A percentile compares a stretch with the other conserved stretches of the same genome.
phyloP scores from a whole-genome alignment of 1,140 invertebrate species.

The Drosophila setifemur region DNA sequence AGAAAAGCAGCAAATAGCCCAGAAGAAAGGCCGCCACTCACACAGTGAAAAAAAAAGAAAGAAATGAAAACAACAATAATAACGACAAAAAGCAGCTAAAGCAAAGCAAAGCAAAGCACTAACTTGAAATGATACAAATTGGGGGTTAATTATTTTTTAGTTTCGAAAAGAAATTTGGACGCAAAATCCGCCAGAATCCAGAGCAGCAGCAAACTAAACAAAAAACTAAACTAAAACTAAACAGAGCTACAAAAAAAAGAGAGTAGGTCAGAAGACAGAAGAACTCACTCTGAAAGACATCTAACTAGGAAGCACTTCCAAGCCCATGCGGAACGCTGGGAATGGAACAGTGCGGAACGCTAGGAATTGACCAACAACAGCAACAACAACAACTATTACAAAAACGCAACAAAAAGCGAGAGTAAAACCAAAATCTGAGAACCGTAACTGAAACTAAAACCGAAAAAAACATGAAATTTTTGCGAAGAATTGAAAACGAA shows the following conservation, averaged over 20 bases:
- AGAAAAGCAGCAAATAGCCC: constrained; percentile 60
- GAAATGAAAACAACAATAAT: constrained; percentile 21
- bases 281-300: constrained; percentile 34
- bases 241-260: not conserved
- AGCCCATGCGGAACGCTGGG: constrained; percentile 11
- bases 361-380: not conserved
- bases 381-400: constrained; percentile 1
- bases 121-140: constrained; percentile 42
- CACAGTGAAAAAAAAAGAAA: constrained; percentile 28
- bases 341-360: not conserved
- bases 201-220: constrained; percentile 8
- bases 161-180: constrained; percentile 57
- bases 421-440: constrained; percentile 7
- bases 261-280: constrained; percentile 10
- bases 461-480: constrained; percentile 18
- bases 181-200: constrained; percentile 59
- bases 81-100: constrained; percentile 14
- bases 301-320: constrained; percentile 1
- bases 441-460: constrained; percentile 6
- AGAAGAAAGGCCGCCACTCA: constrained; percentile 41
- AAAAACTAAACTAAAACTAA: not conserved
- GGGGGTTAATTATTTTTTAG: constrained; percentile 59
- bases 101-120: constrained; percentile 4
- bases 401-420: constrained; percentile 13
- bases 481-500: not conserved